Evolutionary conservation across 2,888 invertebrate species (phyloP).

Genomic region (Eutolmus rufibarbis): DNA sequence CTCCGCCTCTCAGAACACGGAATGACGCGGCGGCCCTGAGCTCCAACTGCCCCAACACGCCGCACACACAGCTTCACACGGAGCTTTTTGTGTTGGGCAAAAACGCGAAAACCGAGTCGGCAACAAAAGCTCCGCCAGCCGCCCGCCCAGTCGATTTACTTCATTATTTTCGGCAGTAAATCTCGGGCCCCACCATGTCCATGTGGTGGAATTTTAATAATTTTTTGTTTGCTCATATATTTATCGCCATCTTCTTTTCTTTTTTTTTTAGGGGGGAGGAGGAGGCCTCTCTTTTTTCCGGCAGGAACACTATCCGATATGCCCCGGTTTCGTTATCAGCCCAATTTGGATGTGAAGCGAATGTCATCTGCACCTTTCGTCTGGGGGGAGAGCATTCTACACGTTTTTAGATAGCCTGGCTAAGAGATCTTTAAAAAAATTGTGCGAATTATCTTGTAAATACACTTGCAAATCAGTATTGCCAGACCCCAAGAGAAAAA

Average conservation of each 20-base stretch:
- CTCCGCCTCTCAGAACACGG: background rate
- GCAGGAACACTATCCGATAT: background rate
- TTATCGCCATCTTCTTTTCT: background rate
- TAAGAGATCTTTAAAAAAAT: background rate
- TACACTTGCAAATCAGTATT: background rate
- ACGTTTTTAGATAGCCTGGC: background rate
- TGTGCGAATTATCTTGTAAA: constrained; percentile 11
- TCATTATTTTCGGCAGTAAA: constrained; percentile 29
- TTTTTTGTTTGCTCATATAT: background rate
- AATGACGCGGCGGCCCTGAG: background rate
- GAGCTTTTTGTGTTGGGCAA: background rate
- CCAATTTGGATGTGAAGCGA: background rate
- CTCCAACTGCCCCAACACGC: background rate
- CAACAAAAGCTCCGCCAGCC: constrained; percentile 1
- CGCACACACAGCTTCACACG: background rate
- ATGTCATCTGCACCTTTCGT: constrained; percentile 35
- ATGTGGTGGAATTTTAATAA: constrained; percentile 9
- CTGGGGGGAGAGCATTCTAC: background rate
- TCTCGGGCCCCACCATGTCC: constrained; percentile 10
- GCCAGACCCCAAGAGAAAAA: background rate
- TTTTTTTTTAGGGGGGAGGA: background rate
- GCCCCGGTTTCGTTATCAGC: constrained; percentile 14
- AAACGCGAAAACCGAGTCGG: constrained; percentile 28
- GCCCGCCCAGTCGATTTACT: background rate
- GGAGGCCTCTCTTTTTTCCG: background rate